phyloP scores from a whole-genome alignment of 2,113 vertebrate species.

The Tragelaphus imberbis region DNA sequence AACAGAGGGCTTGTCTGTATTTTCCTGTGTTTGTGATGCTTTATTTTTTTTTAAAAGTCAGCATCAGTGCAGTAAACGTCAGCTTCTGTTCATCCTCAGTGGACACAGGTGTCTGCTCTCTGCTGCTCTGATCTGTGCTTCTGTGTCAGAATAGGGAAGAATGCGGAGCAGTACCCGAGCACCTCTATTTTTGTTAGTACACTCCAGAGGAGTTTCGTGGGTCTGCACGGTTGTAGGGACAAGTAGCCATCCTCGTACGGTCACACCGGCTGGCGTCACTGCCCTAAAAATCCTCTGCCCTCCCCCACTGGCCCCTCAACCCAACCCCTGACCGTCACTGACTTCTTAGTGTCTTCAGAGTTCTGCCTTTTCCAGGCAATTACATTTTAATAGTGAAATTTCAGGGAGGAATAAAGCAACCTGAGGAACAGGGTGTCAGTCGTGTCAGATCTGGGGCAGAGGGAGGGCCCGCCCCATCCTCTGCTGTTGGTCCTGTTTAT shows the following conservation, averaged over 20 bases:
- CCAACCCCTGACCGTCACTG: background rate
- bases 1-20: background rate
- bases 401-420: background rate
- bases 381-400: background rate
- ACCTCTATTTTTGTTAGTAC: background rate
- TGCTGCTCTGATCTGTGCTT: background rate
- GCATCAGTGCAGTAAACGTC: accelerated
- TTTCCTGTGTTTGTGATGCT: background rate
- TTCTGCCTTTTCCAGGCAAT: background rate
- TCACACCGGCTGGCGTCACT: background rate
- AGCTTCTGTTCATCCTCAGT: background rate
- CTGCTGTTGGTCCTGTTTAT: background rate
- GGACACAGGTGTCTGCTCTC: background rate
- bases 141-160: background rate
- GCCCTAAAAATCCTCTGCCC: background rate
- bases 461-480: accelerated
- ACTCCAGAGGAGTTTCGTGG: background rate
- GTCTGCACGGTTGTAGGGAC: background rate
- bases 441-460: background rate
- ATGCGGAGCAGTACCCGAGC: background rate
- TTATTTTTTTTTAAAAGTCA: background rate
- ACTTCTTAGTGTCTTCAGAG: background rate
- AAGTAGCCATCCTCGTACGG: background rate
- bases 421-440: background rate
- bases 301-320: background rate